Conservation (phyloP, 92 coral and sea anemone species). For the Umimayanthus chanpuru region DNA sequence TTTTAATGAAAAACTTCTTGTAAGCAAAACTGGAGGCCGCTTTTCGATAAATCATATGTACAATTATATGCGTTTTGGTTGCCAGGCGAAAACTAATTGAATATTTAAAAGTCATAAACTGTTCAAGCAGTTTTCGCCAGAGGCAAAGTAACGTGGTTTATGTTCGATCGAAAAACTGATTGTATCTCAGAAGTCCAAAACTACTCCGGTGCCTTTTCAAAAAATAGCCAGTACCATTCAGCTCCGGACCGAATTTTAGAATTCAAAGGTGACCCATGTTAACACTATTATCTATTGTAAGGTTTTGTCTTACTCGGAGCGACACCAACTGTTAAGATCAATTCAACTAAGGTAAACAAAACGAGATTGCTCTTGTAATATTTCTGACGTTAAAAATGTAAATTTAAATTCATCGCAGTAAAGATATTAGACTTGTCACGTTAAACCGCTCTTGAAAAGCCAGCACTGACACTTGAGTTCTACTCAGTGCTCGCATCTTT, state of each 20-base stretch:
- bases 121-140: neutral
- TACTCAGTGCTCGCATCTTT: neutral
- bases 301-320: neutral
- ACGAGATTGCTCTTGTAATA: conserved; percentile 21
- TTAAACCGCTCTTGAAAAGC: neutral
- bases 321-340: conserved; percentile 17
- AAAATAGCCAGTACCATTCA: neutral
- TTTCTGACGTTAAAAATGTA: conserved; percentile 32
- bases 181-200: no score
- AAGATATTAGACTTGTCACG: neutral
- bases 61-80: neutral
- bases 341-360: conserved; percentile 32
- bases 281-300: neutral
- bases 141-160: neutral
- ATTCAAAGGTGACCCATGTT: no score
- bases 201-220: neutral
- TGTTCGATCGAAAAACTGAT: neutral
- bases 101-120: no score
- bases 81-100: neutral
- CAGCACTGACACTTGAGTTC: neutral
- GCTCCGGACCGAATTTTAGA: neutral
- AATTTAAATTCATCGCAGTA: conserved; percentile 6
- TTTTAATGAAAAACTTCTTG: no score
- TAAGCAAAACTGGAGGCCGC: neutral
- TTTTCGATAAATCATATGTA: neutral